Evolutionary conservation across 2,888 invertebrate species (phyloP).

Genomic region (Tetranychus piercei): DNA sequence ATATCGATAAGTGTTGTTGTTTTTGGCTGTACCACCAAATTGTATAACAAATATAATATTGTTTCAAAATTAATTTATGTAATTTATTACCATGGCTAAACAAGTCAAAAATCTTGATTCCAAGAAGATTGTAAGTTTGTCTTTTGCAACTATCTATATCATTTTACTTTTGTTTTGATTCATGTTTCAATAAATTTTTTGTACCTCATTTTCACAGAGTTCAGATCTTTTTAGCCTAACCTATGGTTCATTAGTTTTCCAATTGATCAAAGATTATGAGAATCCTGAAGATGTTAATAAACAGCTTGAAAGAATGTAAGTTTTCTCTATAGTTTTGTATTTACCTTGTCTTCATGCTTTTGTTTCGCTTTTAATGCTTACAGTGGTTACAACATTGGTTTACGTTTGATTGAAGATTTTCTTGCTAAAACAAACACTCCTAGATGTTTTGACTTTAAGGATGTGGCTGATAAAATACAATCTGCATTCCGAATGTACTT

Average conservation of each 20-base stretch:
- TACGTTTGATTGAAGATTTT: constrained; percentile 91
- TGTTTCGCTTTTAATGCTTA: constrained; percentile 19
- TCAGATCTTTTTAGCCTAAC: constrained; percentile 63
- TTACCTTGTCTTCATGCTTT: not conserved
- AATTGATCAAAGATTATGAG: constrained; percentile 87
- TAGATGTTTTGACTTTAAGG: constrained; percentile 81
- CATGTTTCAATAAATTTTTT: not conserved
- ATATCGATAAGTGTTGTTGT: too few relatives aligned
- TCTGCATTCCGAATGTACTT: constrained; percentile 58
- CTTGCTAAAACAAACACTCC: constrained; percentile 72
- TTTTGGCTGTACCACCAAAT: too few relatives aligned
- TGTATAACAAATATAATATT: too few relatives aligned
- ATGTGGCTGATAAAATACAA: constrained; percentile 70
- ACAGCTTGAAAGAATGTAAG: constrained; percentile 61
- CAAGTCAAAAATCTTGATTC: not conserved
- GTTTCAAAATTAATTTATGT: too few relatives aligned
- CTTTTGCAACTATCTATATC: not conserved
- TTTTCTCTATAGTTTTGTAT: constrained; percentile 3
- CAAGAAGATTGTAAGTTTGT: not conserved
- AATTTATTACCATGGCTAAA: not conserved
- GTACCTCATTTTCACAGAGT: not conserved
- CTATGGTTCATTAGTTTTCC: constrained; percentile 90
- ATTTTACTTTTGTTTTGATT: not conserved
- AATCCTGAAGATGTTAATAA: constrained; percentile 94
- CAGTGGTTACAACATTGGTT: constrained; percentile 91